These are phyloP conservation scores for Acleris holmiana DNA, from an alignment of 2,888 invertebrate species.

Conservation along the genomic window DNA sequence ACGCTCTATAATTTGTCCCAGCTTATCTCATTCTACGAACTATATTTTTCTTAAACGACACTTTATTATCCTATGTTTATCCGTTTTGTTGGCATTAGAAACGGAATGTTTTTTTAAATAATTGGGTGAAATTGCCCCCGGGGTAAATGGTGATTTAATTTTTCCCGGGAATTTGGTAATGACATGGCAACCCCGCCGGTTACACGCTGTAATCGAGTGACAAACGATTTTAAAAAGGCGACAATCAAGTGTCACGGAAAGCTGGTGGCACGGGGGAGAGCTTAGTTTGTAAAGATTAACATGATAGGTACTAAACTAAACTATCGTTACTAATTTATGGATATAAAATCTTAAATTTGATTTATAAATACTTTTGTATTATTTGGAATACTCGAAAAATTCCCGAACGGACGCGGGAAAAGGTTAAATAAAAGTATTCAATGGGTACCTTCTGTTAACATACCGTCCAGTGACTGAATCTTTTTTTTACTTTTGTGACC, in stretches of 20 bases:
- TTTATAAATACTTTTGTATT: no score
- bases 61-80: constrained; percentile 79
- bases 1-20: constrained; percentile 60
- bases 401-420: no score
- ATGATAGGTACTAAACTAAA: background rate
- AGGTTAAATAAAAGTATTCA: no score
- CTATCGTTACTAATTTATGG: no score
- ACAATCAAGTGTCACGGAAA: constrained; percentile 54
- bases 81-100: constrained; percentile 78
- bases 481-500: no score
- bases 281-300: constrained; percentile 6
- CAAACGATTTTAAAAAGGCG: constrained; percentile 75
- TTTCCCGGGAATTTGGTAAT: constrained; percentile 70
- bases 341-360: no score
- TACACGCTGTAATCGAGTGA: constrained; percentile 78
- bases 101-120: constrained; percentile 62
- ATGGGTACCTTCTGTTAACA: no score
- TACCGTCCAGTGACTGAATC: no score
- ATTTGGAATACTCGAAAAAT: no score
- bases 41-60: constrained; percentile 82
- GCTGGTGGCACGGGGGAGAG: constrained; percentile 36
- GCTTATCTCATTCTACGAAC: constrained; percentile 56
- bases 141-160: constrained; percentile 77
- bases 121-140: constrained; percentile 63
- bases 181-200: constrained; percentile 69